phyloP scores from a whole-genome alignment of 2,888 invertebrate species.

The Mechanitis mazaeus region DNA sequence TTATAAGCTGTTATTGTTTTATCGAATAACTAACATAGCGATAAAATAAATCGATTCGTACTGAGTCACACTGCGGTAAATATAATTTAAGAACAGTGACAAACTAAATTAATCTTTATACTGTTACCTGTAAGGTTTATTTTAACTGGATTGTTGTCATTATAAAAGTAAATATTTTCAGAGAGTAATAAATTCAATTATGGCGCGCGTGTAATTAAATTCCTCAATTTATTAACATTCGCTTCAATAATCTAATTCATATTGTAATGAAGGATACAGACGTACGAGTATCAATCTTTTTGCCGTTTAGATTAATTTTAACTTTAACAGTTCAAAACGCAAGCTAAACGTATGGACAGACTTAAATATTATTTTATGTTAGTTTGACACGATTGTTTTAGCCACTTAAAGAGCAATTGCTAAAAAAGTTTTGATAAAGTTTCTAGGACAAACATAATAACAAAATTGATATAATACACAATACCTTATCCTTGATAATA shows the following conservation, averaged over 20 bases:
- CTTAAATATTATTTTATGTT: too few species aligned
- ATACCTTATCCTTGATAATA: too few species aligned
- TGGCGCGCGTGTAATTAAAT: constrained; percentile 2
- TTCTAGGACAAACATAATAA: too few species aligned
- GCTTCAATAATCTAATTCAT: not conserved
- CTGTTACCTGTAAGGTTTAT: not conserved
- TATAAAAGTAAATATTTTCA: not conserved
- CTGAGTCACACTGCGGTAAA: not conserved
- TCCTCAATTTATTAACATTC: not conserved
- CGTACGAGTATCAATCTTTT: not conserved
- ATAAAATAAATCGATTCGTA: constrained; percentile 4
- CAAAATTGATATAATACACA: too few species aligned
- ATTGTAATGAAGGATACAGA: not conserved
- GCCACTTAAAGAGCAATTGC: too few species aligned
- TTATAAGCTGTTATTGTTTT: not conserved
- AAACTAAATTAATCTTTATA: not conserved
- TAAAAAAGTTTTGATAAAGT: too few species aligned
- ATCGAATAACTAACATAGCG: not conserved
- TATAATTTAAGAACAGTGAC: not conserved
- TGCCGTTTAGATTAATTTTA: too few species aligned
- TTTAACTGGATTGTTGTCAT: not conserved
- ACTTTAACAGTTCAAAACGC: too few species aligned
- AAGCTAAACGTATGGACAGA: too few species aligned
- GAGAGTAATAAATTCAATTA: constrained; percentile 5
- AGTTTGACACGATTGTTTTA: too few species aligned